Percentiles rank a stretch among this genome's conserved stretches.
Conservation (phyloP, 2,797 vertebrate species). For the Trachurus trachurus region DNA sequence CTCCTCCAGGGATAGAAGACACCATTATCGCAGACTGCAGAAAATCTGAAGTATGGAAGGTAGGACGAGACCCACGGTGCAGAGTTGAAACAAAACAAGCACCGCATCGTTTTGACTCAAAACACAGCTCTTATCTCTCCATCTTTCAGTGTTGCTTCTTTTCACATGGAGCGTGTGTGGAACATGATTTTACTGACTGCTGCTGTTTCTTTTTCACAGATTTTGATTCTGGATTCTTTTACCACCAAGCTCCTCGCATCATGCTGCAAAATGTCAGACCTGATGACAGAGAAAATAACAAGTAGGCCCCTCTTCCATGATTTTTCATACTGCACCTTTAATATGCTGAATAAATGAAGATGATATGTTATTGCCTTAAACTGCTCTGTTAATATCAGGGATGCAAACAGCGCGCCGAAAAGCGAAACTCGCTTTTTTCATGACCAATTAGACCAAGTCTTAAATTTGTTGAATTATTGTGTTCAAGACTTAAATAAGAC, state of each 20-base stretch:
- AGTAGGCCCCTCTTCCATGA: slow-evolving; percentile 78
- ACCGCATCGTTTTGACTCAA: background rate
- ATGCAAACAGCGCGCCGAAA: too few species aligned
- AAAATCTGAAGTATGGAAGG: slow-evolving; percentile 96
- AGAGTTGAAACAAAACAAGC: background rate
- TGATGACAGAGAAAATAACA: slow-evolving; percentile 94
- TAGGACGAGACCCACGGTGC: slow-evolving; percentile 64
- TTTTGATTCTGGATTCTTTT: slow-evolving; percentile 95
- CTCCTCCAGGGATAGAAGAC: slow-evolving; percentile 89
- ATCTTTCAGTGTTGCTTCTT: background rate
- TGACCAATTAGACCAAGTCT: too few species aligned
- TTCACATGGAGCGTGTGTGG: background rate
- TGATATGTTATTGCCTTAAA: background rate
- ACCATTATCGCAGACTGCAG: slow-evolving; percentile 91
- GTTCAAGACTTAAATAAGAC: too few species aligned
- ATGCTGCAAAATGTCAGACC: slow-evolving; percentile 97
- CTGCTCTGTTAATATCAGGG: too few species aligned
- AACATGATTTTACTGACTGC: background rate
- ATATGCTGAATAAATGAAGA: background rate
- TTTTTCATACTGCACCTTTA: background rate
- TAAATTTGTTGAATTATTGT: too few species aligned
- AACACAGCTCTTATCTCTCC: background rate
- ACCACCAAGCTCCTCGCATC: slow-evolving; percentile 94
- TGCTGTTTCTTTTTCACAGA: slow-evolving; percentile 76
- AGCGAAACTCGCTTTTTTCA: too few species aligned